A percentile compares a stretch with the other conserved stretches of the same genome.
Evolutionary conservation across 2,113 vertebrate genomes (phyloP).

Genomic region (Catharus fuscescens): DNA sequence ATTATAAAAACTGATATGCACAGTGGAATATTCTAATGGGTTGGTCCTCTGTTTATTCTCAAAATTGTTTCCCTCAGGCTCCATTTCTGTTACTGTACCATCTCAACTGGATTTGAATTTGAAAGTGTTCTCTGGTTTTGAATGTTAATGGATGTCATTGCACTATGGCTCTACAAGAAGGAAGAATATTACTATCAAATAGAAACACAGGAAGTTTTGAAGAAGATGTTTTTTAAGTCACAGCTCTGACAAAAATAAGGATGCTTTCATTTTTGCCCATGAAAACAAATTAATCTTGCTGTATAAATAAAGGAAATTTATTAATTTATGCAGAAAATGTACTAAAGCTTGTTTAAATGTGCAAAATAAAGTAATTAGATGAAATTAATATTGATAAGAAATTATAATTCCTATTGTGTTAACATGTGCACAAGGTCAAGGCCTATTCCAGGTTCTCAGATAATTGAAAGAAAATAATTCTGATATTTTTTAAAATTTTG

Average conservation of each 20-base stretch:
- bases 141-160: slow-evolving; percentile 62
- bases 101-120: slow-evolving; percentile 63
- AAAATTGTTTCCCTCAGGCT: slow-evolving; percentile 38
- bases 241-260: slow-evolving; percentile 35
- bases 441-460: not conserved
- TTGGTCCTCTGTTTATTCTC: slow-evolving; percentile 41
- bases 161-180: slow-evolving; percentile 40
- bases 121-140: slow-evolving; percentile 59
- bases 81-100: slow-evolving; percentile 3
- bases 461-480: not conserved
- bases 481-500: slow-evolving; percentile 36
- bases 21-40: slow-evolving; percentile 26
- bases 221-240: slow-evolving; percentile 19
- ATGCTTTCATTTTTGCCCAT: slow-evolving; percentile 24
- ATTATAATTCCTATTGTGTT: slow-evolving; percentile 13
- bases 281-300: slow-evolving; percentile 36
- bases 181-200: slow-evolving; percentile 36
- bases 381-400: slow-evolving; percentile 43
- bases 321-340: slow-evolving; percentile 4
- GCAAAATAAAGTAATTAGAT: not conserved
- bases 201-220: slow-evolving; percentile 39
- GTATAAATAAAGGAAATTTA: slow-evolving; percentile 23
- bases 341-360: slow-evolving; percentile 11
- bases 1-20: slow-evolving; percentile 10
- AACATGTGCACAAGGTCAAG: slow-evolving; percentile 9